Base-by-base conservation (phyloP, 2,888 invertebrate species). In the Leucophora obtusa region DNA sequence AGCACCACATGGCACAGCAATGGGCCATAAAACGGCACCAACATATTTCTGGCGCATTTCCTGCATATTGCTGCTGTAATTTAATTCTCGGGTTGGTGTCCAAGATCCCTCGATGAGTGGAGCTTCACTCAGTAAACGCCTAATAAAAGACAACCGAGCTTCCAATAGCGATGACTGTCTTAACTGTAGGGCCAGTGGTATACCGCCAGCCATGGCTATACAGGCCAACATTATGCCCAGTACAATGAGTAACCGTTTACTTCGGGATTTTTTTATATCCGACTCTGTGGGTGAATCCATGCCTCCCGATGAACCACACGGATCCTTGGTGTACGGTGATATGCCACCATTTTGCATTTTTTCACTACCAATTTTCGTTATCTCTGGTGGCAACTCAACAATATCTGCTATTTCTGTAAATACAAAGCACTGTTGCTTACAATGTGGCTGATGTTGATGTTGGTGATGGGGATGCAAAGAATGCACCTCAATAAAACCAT, bases 1-100 rank as follows among this genome's bases (percentile, higher is more conserved):
- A 0, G 93, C 91, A 38, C 92, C 92, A 85, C 94, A 94, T 0
- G 92, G 92, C 0, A 93, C 93, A 1, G 87, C 83, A 58, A 90
- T 89, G 0, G 91, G 90, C 89, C 89, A 90, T 7, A 91, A 85
- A 8, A 90, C 89, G 84, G 93, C 85, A 83, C 92, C 84, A 87
- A 92, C 92, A 90, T 93, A 87, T 91, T 92, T 93, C 89, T 90
- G 83, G 69, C 89, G 87, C 71, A 89, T 89, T 66, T 84, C 86
- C 5, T 87, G 80, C 74, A 87, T 89, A 70, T 85, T 89, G 66
- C 79, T 86, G 59, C 77, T 85, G 66, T 87, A 84, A 56, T 86
- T 88, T 58, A 82, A 82, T 15, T 85, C 85, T 43, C 83, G 85
- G 17, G 83, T 82, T 10, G 86, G 86, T 2, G 89, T 88, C 89